Evolutionary conservation across 1,140 invertebrate species (phyloP), one percentile per base, ranked within the genome.

Genomic region (Lasaia peninsularis): DNA sequence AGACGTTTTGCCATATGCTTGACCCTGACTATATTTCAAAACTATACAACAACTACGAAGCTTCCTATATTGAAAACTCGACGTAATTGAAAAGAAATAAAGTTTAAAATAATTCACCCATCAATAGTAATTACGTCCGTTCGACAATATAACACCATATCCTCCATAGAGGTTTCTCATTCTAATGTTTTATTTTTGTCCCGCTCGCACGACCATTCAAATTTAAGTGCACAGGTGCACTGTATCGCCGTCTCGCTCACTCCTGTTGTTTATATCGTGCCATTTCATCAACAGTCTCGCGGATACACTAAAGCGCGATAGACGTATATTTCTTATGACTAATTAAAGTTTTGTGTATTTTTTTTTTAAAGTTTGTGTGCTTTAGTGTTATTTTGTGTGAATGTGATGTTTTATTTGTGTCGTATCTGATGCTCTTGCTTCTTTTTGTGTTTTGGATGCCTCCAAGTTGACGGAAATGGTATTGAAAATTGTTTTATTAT

Each of bases 211-310:
- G 52, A 69, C 69, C 80, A 84, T 80, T 86, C 80, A 78, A 71
- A 76, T 78, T 78, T 71, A 78, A 82, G 73, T 86, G 71, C 74
- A 83, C 80, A 83, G 78, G 80, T 86, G 78, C 74, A 75, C 60
- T 52, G 35, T 78, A 56, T 58, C 49, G 56, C 56, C 40, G 69
- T 86, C 80, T 74, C 82, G 68, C 58, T 86, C 71, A 44, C 73
- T 54, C 78, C 24, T 50, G 54, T 75, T 76, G 71, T 76, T 78
- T 81, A 75, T 71, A 51, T 61, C 4, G 24, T 44, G 16, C 37
- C 18, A 18, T 20, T 44, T 20, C 10, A 44, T 9, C 6, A 18
- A 4, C 37, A 44, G 37, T 44, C 37, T 44, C 37, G 37, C 37
- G 14, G 18, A 18, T 44, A 44, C 37, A 44, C 4, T 44, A 44